Base-by-base conservation (phyloP, 2,888 invertebrate genomes). In the Eucera pruinosa region DNA sequence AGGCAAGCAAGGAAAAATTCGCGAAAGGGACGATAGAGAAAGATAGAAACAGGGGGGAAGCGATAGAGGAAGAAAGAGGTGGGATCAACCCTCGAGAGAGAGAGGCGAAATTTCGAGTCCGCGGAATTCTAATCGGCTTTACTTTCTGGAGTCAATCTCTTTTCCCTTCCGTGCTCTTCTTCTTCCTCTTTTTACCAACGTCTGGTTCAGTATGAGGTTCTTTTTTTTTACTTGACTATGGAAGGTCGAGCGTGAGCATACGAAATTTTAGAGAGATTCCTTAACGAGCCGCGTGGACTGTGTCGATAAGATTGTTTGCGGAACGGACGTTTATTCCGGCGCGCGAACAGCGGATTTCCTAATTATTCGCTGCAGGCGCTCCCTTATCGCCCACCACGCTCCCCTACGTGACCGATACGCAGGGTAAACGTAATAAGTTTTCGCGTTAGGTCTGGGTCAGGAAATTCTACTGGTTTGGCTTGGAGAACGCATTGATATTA, bases 251-350 rank as follows among this genome's bases (percentile, higher is more conserved):
- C 81, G 79, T 57, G 83, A 81, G 83, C 81, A 85, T 81, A 76
- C 84, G 83, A 85, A 81, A 83, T 81, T 83, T 62, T 71, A 71
- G 60, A 61, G 82, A 75, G 82, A 72, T 71, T 80, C 82, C 70
- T 82, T 84, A 84, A 86, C 82, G 82, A 86, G 85, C 71, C 69
- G 78, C 78, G 84, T 84, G 84, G 83, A 78, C 78, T 66, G 54
- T 47, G 83, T 78, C 75, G 85, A 85, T 85, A 85, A 85, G 85
- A 83, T 85, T 85, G 81, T 85, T 85, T 83, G 83, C 85, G 36
- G 52, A 58, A 65, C 68, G 77, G 57, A 70, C 72, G 76, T 76
- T 45, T 68, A 79, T 82, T 77, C 70, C 73, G 77, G 61, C 68
- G 73, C 62, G 81, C 74, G 73, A 83, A 78, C 81, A 81, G 61